phyloP scores from a whole-genome alignment of 2,113 vertebrate species.

The Azemiops feae region DNA sequence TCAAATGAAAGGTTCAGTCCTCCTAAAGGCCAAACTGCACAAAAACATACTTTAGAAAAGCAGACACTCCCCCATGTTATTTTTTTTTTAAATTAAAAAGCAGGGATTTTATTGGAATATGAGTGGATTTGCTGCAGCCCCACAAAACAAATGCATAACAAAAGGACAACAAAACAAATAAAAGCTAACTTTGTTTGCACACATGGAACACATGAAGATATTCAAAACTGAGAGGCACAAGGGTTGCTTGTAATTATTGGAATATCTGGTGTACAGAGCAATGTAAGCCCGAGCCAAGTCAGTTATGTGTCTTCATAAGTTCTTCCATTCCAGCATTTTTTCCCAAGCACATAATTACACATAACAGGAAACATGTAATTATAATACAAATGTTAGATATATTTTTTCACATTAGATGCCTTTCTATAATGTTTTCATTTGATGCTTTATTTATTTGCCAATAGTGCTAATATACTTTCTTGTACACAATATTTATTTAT shows the following conservation, averaged over 20 bases:
- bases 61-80: neutral
- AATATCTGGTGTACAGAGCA: neutral
- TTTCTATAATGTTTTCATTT: neutral
- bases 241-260: neutral
- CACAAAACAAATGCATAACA: neutral
- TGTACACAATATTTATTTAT: neutral
- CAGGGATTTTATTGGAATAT: neutral
- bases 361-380: neutral
- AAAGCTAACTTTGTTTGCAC: neutral
- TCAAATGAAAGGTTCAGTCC: neutral
- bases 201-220: neutral
- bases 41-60: neutral
- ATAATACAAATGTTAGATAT: neutral
- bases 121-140: neutral
- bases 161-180: neutral
- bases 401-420: neutral
- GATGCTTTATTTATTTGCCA: neutral
- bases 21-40: neutral
- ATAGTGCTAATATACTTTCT: neutral
- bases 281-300: neutral
- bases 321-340: neutral
- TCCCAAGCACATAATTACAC: neutral
- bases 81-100: neutral
- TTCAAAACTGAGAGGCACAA: neutral
- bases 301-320: neutral